Evolutionary conservation across 2,113 vertebrate species (phyloP), one percentile per base, ranked within the genome.

Genomic region (Trichechus manatus): DNA sequence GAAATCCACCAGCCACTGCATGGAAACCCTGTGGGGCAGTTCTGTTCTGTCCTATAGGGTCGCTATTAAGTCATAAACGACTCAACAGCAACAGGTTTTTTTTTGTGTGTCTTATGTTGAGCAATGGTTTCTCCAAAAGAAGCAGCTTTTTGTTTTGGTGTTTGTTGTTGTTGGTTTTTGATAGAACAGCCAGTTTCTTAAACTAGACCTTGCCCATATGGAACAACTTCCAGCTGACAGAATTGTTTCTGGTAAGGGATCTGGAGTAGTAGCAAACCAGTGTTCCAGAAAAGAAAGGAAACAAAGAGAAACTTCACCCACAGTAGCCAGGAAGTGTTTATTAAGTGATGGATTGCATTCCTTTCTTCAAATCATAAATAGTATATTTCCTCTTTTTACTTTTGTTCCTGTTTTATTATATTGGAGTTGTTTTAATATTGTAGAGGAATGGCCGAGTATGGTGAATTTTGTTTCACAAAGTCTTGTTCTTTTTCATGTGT

Each of bases 41-140:
- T 56, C 53, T 56, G 13, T 11, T 56, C 13, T 56, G 53, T 13
- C 53, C 53, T 56, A 56, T 17, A 56, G 53, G 50, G 53, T 56
- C 14, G 53, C 53, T 56, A 17, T 56, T 3, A 56, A 56, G 53
- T 56, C 13, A 11, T 11, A 17, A 56, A 13, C 53, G 15, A 56
- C 53, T 56, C 14, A 11, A 13, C 53, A 56, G 53, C 14, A 15
- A 47, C 47, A 47, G 47, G 47, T 47, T 47, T 47, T 47, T 47
- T 47, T 72, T 89, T 70, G 70, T 66, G 5, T 81, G 72, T 85
- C 47, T 75, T 93, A 42, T 36, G 8, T 89, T 61, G 42, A 64
- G 1, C 53, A 75, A n/a, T 93, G 29, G n/a, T 96, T 87, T 95
- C 79, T 90, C 47, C 27, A 75, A 78, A 70, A 87, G 25, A 80